Conservation (phyloP, 2,888 invertebrate genomes). For the Drosophila longiperda region DNA sequence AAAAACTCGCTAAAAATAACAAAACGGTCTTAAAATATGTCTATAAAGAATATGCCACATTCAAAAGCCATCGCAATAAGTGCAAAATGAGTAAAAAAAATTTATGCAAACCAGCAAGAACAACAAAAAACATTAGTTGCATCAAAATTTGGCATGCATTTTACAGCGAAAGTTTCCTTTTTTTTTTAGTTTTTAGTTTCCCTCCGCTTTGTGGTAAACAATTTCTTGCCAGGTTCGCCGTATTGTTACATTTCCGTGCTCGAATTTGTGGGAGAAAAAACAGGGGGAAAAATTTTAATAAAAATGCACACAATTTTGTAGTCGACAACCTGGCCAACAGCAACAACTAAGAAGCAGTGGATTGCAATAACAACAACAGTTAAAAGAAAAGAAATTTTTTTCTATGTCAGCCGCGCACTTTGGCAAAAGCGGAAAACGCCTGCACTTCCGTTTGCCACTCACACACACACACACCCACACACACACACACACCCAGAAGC, state of each 20-base stretch:
- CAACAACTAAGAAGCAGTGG: constrained; percentile 26
- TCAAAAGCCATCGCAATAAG: constrained; percentile 40
- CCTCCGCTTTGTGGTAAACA: constrained; percentile 52
- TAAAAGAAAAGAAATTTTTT: constrained; percentile 46
- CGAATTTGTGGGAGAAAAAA: constrained; percentile 45
- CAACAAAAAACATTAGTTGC: constrained; percentile 17
- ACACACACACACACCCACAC: constrained; percentile 33
- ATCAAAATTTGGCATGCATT: constrained; percentile 45
- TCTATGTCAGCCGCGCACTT: constrained; percentile 66
- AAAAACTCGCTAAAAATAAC: neutral
- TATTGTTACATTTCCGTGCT: constrained; percentile 74
- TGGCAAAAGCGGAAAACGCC: constrained; percentile 74
- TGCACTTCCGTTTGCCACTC: constrained; percentile 71
- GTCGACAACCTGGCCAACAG: constrained; percentile 62
- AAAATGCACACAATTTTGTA: constrained; percentile 76
- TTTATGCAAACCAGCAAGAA: constrained; percentile 42
- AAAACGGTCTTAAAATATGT: constrained; percentile 19
- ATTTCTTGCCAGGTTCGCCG: constrained; percentile 48
- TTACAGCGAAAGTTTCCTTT: constrained; percentile 21
- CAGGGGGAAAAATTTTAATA: constrained; percentile 48
- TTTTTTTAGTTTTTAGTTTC: constrained; percentile 16
- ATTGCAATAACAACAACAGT: constrained; percentile 30
- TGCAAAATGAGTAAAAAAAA: constrained; percentile 41
- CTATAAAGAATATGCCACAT: constrained; percentile 3
- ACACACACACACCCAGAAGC: constrained; percentile 12